Conservation (phyloP, 2,113 vertebrate species). For the Saguinus imperator region DNA sequence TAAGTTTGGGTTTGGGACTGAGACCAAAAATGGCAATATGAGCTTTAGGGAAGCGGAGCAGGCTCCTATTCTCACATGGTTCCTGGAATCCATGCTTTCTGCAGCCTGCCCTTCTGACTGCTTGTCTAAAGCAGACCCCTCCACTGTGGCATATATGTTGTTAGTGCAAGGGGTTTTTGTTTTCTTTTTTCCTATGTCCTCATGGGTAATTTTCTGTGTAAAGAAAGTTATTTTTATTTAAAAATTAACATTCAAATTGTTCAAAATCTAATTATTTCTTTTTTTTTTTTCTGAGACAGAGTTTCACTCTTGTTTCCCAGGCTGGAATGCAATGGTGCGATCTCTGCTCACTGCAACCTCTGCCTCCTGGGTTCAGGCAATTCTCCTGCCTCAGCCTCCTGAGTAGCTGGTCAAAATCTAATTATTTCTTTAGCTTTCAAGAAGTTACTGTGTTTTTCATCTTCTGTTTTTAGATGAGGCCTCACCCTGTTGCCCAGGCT, state of each 20-base stretch:
- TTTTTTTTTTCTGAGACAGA: no score
- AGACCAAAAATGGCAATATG: background rate
- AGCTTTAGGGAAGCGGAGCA: background rate
- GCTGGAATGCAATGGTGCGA: no score
- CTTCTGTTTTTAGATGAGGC: no score
- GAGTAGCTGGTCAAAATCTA: background rate
- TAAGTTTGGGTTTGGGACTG: background rate
- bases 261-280: background rate
- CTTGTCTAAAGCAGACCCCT: background rate
- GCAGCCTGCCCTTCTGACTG: background rate
- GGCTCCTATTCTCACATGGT: background rate
- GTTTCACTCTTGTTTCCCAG: no score
- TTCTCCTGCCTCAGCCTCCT: no score
- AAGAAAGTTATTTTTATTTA: background rate
- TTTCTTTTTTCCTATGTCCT: background rate
- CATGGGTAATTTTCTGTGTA: background rate
- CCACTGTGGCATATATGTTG: background rate
- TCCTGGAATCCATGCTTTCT: background rate
- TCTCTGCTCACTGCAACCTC: no score
- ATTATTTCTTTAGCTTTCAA: slow-evolving; percentile 33
- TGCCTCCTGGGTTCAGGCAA: no score
- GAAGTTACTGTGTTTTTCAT: background rate
- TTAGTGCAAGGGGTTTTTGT: background rate
- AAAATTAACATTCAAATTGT: background rate
- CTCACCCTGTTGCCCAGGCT: no score